A percentile compares a stretch with the other conserved stretches of the same genome.
These are phyloP conservation scores for Callyntrura guangdongensis DNA, from an alignment of 2,888 invertebrate species.

Conservation along the genomic window DNA sequence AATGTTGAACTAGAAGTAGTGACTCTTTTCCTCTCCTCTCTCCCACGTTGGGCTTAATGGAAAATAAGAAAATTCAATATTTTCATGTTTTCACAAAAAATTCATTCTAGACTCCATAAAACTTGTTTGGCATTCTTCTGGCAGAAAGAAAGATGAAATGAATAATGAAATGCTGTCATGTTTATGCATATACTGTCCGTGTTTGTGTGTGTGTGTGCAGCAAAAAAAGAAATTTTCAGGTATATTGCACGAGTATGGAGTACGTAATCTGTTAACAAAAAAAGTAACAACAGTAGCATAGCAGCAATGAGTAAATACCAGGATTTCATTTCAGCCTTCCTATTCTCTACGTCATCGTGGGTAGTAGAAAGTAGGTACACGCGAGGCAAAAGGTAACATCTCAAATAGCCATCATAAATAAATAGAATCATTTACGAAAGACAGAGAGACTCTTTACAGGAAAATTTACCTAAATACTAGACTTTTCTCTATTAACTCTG, in stretches of 20 bases:
- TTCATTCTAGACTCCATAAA: constrained; percentile 58
- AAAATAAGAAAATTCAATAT: constrained; percentile 65
- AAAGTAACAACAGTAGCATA: constrained; percentile 1
- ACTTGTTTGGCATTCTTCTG: constrained; percentile 72
- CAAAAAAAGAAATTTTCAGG: background rate
- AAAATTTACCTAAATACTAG: background rate
- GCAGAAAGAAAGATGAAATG: constrained; percentile 19
- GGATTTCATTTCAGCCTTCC: constrained; percentile 1
- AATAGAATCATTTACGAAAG: background rate
- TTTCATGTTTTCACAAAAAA: constrained; percentile 39
- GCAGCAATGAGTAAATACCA: background rate
- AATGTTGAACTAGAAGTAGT: background rate
- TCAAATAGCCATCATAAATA: constrained; percentile 9
- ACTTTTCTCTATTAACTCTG: background rate
- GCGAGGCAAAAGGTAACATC: background rate
- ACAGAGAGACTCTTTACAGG: background rate
- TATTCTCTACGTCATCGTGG: no score
- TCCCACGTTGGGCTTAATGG: background rate
- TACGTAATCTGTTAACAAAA: constrained; percentile 15
- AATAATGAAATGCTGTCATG: background rate
- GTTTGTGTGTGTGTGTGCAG: background rate
- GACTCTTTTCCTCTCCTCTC: background rate
- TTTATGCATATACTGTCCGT: constrained; percentile 31
- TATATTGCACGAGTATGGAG: background rate
- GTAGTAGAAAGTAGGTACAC: background rate